A percentile compares a stretch with the other conserved stretches of the same genome.
These are phyloP conservation scores for Heterohyrax brucei DNA, from an alignment of 2,797 vertebrate genomes.

Conservation along the genomic window DNA sequence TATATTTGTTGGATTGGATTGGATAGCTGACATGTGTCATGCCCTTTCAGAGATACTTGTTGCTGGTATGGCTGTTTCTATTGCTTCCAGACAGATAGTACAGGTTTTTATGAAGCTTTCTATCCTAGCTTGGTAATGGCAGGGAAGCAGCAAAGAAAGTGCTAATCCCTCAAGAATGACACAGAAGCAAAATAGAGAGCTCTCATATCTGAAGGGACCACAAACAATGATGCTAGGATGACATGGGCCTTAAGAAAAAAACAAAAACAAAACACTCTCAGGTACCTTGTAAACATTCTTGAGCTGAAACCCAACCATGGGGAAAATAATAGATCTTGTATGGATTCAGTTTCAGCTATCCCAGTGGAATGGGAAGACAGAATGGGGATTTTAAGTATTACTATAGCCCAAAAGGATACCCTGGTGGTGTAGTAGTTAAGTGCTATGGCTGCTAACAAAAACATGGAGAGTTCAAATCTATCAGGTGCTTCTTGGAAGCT, in stretches of 20 bases:
- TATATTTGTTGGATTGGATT: slow-evolving; percentile 31
- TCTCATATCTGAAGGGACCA: background rate
- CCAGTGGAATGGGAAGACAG: slow-evolving; percentile 29
- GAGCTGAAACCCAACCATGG: background rate
- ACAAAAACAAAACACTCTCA: background rate
- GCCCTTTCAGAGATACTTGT: background rate
- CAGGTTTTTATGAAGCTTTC: slow-evolving; percentile 10
- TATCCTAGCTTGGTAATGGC: background rate
- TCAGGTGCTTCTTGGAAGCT: too few species aligned
- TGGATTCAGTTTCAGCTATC: slow-evolving; percentile 24
- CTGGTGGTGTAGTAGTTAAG: too few species aligned
- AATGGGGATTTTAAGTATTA: slow-evolving; percentile 36
- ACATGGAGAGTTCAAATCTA: too few species aligned
- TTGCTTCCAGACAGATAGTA: background rate
- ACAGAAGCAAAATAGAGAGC: slow-evolving; percentile 51
- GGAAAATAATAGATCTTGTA: slow-evolving; percentile 30
- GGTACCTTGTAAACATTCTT: slow-evolving; percentile 31
- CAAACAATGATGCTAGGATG: background rate
- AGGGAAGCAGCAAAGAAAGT: slow-evolving; percentile 34
- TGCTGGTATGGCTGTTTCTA: background rate
- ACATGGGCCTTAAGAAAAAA: background rate
- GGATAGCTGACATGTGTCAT: slow-evolving; percentile 13
- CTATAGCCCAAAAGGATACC: background rate
- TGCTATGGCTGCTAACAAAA: too few species aligned
- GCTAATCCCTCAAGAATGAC: slow-evolving; percentile 39